Base-by-base conservation (phyloP, 2,888 invertebrate genomes). In the Muscina levida region DNA sequence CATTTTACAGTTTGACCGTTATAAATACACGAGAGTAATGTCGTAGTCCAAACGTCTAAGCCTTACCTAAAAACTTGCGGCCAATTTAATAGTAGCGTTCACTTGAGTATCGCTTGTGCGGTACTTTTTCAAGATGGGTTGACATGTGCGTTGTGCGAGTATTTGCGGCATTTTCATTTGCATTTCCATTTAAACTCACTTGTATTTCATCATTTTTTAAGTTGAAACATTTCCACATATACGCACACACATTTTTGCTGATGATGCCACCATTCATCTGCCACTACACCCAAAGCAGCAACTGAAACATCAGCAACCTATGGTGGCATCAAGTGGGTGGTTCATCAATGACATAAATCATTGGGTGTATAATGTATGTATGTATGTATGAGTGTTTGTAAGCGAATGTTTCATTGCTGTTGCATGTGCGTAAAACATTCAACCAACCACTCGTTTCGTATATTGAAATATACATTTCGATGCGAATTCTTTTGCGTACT, bases 91-190 rank as follows among this genome's bases (percentile, higher is more conserved):
- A n/a, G n/a, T n/a, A n/a, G n/a, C n/a, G n/a, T n/a, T n/a, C n/a
- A n/a, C n/a, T n/a, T n/a, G n/a, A n/a, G n/a, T 31, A 8, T 31
- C 8, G 31, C 31, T 31, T 3, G 31, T 3, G 31, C 31, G 31
- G 8, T 31, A 5, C 3, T 31, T 31, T 31, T 31, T 31, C 31
- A 31, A 1, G 11, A 39, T 68, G n/a, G 10, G 37, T 37, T 56
- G 53, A 71, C 70, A 72, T 72, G 53, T 31, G 13, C 72, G 59
- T n/a, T 74, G 67, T 22, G 74, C 74, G 62, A 39, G 74, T 72
- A 75, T 77, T 79, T 72, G 68, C 68, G 72, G 87, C 86, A 88
- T 88, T 88, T 88, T 87, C 87, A 88, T 87, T 88, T 88, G 88
- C 87, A 88, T 87, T 88, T 87, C 87, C 88, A 88, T 88, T 81